A percentile compares a stretch with the other conserved stretches of the same genome.
phyloP scores from a whole-genome alignment of 2,113 vertebrate genomes.

The Balaenoptera acutorostrata region DNA sequence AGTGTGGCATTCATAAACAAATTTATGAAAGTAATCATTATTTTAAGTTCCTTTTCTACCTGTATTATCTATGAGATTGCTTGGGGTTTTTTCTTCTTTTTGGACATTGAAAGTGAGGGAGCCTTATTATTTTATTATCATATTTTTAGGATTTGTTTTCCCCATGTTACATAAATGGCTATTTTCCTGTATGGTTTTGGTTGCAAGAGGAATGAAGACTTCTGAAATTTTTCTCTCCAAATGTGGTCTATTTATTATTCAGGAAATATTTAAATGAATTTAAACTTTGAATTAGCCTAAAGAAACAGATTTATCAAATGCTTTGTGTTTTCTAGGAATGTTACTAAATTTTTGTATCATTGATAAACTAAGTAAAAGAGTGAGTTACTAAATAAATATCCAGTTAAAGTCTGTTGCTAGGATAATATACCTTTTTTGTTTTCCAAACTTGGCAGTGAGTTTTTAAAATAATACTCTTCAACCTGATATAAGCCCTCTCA shows the following conservation, averaged over 20 bases:
- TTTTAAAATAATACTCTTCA: background rate
- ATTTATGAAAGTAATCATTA: background rate
- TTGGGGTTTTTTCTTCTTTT: background rate
- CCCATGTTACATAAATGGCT: background rate
- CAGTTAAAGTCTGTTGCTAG: background rate
- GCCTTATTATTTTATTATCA: background rate
- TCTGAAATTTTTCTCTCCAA: background rate
- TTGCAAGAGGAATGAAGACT: background rate
- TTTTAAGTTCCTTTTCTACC: background rate
- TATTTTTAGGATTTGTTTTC: conserved; percentile 1
- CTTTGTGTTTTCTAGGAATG: background rate
- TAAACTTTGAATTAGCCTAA: background rate
- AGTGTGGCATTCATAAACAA: conserved; percentile 74
- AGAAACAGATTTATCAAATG: background rate
- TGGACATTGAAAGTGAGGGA: background rate
- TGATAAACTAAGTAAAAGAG: background rate
- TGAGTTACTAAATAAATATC: background rate
- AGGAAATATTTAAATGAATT: background rate
- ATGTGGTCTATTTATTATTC: background rate
- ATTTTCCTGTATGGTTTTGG: background rate
- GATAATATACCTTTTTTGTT: background rate
- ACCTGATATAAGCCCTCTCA: background rate
- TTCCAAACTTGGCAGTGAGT: background rate
- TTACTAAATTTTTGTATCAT: background rate
- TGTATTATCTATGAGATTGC: background rate